A percentile compares a stretch with the other conserved stretches of the same genome.
Evolutionary conservation across 2,797 vertebrate species (phyloP).

Genomic region (Darevskia mixta): DNA sequence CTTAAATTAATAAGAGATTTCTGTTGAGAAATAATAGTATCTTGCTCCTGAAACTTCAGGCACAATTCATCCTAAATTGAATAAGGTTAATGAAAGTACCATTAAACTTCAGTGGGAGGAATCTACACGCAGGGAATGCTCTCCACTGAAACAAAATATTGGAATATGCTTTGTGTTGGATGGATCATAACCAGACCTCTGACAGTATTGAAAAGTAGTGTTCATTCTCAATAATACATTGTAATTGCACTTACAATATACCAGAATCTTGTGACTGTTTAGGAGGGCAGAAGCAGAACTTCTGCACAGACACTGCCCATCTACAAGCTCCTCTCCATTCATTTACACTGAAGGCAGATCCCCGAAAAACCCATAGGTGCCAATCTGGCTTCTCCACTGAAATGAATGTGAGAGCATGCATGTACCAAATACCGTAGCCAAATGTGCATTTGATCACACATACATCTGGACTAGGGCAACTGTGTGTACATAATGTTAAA

Average conservation of each 20-base stretch:
- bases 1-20: conserved; percentile 5
- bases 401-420: background rate
- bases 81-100: background rate
- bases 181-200: conserved; percentile 1
- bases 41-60: conserved; percentile 15
- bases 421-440: background rate
- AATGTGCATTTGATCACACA: background rate
- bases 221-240: background rate
- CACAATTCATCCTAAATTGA: background rate
- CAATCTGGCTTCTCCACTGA: background rate
- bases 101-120: background rate
- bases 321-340: background rate
- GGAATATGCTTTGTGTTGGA: background rate
- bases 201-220: background rate
- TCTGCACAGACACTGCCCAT: background rate
- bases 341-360: background rate
- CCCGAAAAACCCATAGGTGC: background rate
- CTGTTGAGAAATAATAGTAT: conserved; percentile 30
- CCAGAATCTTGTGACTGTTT: background rate
- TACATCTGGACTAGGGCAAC: background rate
- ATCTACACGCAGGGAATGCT: background rate
- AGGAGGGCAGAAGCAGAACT: background rate
- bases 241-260: background rate
- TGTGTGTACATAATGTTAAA: background rate
- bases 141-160: background rate